phyloP scores from a whole-genome alignment of 2,888 invertebrate species.

The Hyalella azteca region DNA sequence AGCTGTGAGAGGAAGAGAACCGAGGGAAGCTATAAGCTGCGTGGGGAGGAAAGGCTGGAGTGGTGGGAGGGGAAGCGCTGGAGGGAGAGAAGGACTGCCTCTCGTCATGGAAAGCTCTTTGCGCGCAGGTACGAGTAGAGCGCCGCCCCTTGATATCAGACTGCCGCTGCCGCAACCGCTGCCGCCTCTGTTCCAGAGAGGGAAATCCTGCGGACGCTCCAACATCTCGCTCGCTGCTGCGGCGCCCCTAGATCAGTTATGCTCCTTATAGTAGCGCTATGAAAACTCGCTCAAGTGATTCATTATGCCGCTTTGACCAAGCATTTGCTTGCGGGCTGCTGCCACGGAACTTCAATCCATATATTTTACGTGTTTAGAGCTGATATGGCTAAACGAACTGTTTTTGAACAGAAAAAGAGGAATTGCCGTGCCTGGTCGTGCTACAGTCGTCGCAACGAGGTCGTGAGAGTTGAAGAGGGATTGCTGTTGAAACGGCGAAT shows the following conservation, averaged over 20 bases:
- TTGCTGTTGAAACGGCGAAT: too few species aligned
- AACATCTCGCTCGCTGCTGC: neutral
- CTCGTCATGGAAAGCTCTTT: constrained; percentile 17
- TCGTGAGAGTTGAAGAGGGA: too few species aligned
- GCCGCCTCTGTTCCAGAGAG: neutral
- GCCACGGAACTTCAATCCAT: neutral
- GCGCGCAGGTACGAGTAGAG: constrained; percentile 27
- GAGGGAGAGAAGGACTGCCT: constrained; percentile 21
- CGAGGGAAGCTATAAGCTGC: too few species aligned
- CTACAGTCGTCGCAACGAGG: too few species aligned
- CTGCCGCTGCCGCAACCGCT: neutral
- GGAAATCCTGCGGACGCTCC: neutral
- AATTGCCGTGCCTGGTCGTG: too few species aligned
- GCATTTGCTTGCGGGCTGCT: neutral
- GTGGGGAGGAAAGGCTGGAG: neutral
- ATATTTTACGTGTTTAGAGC: neutral
- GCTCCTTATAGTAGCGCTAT: too few species aligned
- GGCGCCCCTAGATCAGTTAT: too few species aligned
- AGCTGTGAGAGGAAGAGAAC: neutral
- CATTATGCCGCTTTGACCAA: neutral
- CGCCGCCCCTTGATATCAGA: neutral
- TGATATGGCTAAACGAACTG: neutral
- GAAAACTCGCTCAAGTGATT: too few species aligned
- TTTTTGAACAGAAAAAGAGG: too few species aligned
- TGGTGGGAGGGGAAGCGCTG: neutral